A percentile compares a stretch with the other conserved stretches of the same genome.
Evolutionary conservation across 2,113 vertebrate genomes (phyloP).

Genomic region (Osmerus eperlanus): DNA sequence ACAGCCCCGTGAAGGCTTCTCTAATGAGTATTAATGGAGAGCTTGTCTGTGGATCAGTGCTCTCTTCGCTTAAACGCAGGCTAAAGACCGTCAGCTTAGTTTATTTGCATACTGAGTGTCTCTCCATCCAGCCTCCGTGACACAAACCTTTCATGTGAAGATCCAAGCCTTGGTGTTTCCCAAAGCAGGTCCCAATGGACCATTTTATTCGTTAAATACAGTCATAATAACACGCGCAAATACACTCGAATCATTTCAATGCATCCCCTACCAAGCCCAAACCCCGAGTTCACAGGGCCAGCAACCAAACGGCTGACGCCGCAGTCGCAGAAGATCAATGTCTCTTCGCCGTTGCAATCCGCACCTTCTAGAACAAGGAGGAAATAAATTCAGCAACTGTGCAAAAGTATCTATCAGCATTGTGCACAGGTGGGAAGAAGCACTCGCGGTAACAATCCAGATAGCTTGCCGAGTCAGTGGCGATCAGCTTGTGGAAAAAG

Average conservation of each 20-base stretch:
- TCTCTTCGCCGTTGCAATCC: not conserved
- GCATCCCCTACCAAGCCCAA: no score
- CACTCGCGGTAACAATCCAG: not conserved
- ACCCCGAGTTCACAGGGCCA: no score
- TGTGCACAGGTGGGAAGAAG: no score
- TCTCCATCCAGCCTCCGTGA: not conserved
- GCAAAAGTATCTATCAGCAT: no score
- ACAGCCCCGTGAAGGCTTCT: constrained; percentile 47
- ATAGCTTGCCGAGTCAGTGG: not conserved
- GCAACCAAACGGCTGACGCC: no score
- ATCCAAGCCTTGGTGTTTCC: no score
- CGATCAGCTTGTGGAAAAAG: not conserved
- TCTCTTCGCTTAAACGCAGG: constrained; percentile 42
- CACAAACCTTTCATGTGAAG: no score
- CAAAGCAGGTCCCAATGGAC: no score
- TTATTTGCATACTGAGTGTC: constrained; percentile 24
- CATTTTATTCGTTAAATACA: no score
- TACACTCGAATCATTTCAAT: no score
- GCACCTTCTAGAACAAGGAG: not conserved
- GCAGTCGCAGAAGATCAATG: no score
- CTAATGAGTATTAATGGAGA: constrained; percentile 59
- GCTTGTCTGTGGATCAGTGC: constrained; percentile 47
- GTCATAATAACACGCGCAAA: no score
- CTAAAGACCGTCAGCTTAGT: constrained; percentile 38
- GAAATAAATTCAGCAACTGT: not conserved